Conservation (phyloP, 2,888 invertebrate species). For the Eledona agricola region DNA sequence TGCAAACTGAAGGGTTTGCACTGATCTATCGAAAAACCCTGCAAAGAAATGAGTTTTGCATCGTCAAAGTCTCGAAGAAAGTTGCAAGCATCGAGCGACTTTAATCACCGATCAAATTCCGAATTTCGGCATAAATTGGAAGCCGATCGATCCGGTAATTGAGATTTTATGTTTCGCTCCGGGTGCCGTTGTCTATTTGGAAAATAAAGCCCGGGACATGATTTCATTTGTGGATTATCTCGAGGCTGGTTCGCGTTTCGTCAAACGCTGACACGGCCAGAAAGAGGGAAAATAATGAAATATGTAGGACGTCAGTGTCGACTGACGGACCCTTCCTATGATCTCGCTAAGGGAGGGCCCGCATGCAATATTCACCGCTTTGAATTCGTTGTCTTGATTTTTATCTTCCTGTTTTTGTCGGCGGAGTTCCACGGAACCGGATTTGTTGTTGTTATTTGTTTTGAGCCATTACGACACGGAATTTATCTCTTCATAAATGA, state of each 20-base stretch:
- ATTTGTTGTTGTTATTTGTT: too few relatives aligned
- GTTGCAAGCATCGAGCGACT: too few relatives aligned
- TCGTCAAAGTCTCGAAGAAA: background rate
- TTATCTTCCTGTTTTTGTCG: slow-evolving; percentile 13
- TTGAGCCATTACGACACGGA: too few relatives aligned
- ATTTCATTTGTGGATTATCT: slow-evolving; percentile 21
- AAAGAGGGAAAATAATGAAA: slow-evolving; percentile 54
- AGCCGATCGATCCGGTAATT: slow-evolving; percentile 17
- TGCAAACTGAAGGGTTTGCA: slow-evolving; percentile 2
- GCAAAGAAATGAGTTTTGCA: background rate
- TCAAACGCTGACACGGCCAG: slow-evolving; percentile 43
- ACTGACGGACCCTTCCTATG: slow-evolving; percentile 48
- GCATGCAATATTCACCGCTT: slow-evolving; percentile 30
- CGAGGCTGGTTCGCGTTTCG: slow-evolving; percentile 28
- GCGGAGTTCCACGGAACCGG: too few relatives aligned
- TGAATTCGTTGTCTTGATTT: slow-evolving; percentile 30
- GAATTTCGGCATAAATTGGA: too few relatives aligned
- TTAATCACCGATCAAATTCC: too few relatives aligned
- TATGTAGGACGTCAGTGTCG: slow-evolving; percentile 53
- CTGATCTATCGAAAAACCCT: too few relatives aligned
- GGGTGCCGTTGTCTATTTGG: slow-evolving; percentile 22
- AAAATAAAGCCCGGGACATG: slow-evolving; percentile 17
- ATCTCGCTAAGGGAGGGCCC: slow-evolving; percentile 29
- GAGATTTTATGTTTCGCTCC: slow-evolving; percentile 24
- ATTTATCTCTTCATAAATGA: too few relatives aligned